A percentile compares a stretch with the other conserved stretches of the same genome.
phyloP scores from a whole-genome alignment of 2,113 vertebrate genomes.

The Cnemophilus loriae region DNA sequence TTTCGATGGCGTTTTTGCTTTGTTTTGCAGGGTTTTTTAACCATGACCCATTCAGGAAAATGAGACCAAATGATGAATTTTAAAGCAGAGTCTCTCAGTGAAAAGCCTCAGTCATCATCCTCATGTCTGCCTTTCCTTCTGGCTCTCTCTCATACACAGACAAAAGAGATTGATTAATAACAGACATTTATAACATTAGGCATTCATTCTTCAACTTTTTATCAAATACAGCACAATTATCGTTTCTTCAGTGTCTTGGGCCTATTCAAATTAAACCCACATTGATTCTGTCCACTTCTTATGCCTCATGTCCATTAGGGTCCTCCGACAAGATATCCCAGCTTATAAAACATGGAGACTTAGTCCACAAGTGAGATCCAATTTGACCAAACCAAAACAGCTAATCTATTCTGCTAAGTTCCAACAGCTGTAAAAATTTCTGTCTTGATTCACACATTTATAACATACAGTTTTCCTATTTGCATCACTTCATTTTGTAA shows the following conservation, averaged over 20 bases:
- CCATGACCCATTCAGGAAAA: not conserved
- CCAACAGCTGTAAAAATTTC: not conserved
- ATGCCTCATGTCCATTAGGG: not conserved
- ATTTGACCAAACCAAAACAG: not conserved
- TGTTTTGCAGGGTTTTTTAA: not conserved
- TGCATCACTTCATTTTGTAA: not conserved
- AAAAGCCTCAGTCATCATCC: not conserved
- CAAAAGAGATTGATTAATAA: not conserved
- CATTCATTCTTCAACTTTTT: not conserved
- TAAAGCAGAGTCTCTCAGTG: not conserved
- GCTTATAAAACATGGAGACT: not conserved
- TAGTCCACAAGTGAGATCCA: not conserved
- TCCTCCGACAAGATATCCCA: not conserved
- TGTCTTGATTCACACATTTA: not conserved
- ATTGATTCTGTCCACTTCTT: not conserved
- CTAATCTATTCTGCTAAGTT: not conserved
- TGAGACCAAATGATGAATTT: not conserved
- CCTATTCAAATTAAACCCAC: not conserved
- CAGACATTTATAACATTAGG: not conserved
- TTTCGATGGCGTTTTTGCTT: not conserved
- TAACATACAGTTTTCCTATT: not conserved
- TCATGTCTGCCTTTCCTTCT: not conserved
- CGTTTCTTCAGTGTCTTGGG: not conserved
- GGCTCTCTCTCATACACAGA: not conserved
- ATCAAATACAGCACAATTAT: not conserved